Evolutionary conservation across 2,113 vertebrate genomes (phyloP).

Genomic region (Tor tambroides): DNA sequence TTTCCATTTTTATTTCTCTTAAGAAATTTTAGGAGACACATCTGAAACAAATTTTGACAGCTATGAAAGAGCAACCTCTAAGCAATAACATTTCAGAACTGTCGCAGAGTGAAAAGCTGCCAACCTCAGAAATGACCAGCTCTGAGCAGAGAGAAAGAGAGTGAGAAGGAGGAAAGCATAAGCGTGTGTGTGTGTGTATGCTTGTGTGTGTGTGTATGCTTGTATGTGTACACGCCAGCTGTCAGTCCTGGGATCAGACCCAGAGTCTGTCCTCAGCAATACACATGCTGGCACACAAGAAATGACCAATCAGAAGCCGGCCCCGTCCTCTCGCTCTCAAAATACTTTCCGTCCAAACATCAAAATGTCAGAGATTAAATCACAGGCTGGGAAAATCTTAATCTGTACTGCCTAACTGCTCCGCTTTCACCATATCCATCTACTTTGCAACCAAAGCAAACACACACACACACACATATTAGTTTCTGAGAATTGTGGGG

Average conservation of each 20-base stretch:
- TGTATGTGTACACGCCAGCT: neutral
- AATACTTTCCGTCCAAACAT: slow-evolving; percentile 14
- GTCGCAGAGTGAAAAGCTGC: slow-evolving; percentile 8
- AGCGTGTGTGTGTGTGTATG: neutral
- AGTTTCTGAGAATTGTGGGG: too few relatives aligned
- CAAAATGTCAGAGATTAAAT: slow-evolving; percentile 34
- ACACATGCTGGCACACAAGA: neutral
- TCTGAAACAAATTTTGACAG: neutral
- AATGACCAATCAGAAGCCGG: neutral
- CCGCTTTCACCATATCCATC: neutral
- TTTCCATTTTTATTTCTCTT: neutral
- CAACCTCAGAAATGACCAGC: slow-evolving; percentile 24
- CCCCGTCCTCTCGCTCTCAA: neutral
- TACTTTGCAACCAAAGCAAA: neutral
- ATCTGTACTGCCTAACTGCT: slow-evolving; percentile 10
- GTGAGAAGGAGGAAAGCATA: too few relatives aligned
- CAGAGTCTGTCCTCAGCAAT: slow-evolving; percentile 23
- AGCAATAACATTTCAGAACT: neutral
- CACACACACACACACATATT: neutral
- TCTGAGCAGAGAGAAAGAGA: slow-evolving; percentile 6
- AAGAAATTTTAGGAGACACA: neutral
- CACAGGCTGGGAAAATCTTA: slow-evolving; percentile 11
- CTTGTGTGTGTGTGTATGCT: neutral
- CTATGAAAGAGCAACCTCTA: slow-evolving; percentile 3
- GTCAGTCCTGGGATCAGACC: slow-evolving; percentile 8